phyloP scores from a whole-genome alignment of 2,797 vertebrate species.

The Distichodus sexfasciatus region DNA sequence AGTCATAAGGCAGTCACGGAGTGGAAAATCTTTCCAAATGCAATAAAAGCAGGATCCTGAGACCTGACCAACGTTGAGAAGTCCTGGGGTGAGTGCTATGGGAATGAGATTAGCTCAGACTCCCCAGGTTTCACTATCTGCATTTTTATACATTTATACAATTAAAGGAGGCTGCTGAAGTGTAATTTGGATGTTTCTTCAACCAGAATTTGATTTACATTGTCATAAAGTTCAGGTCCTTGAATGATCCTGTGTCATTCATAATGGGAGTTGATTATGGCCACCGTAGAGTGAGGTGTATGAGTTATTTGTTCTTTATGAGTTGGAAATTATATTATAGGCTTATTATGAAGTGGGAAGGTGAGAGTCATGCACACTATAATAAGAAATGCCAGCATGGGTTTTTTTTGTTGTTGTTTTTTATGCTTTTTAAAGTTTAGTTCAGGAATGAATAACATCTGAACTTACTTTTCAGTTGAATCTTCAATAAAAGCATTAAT shows the following conservation, averaged over 20 bases:
- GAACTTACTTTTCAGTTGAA: too few relatives aligned
- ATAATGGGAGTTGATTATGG: slow-evolving; percentile 21
- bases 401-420: too few relatives aligned
- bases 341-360: too few relatives aligned
- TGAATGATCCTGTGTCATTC: slow-evolving; percentile 37
- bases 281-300: slow-evolving; percentile 20
- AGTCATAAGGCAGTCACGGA: slow-evolving; percentile 60
- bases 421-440: too few relatives aligned
- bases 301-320: slow-evolving; percentile 38
- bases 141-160: slow-evolving; percentile 68
- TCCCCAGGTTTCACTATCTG: slow-evolving; percentile 66
- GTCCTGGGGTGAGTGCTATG: slow-evolving; percentile 71
- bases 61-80: slow-evolving; percentile 66
- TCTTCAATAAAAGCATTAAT: too few relatives aligned
- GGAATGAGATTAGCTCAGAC: slow-evolving; percentile 72
- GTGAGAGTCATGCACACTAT: too few relatives aligned
- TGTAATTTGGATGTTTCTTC: slow-evolving; percentile 58
- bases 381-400: too few relatives aligned
- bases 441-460: too few relatives aligned
- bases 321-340: slow-evolving; percentile 25
- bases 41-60: slow-evolving; percentile 71
- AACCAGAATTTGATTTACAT: slow-evolving; percentile 51
- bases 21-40: slow-evolving; percentile 65
- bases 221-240: slow-evolving; percentile 51
- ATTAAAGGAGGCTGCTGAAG: slow-evolving; percentile 51